These are phyloP conservation scores for Anoplolepis gracilipes DNA, from an alignment of 1,140 invertebrate genomes.

Conservation along the genomic window DNA sequence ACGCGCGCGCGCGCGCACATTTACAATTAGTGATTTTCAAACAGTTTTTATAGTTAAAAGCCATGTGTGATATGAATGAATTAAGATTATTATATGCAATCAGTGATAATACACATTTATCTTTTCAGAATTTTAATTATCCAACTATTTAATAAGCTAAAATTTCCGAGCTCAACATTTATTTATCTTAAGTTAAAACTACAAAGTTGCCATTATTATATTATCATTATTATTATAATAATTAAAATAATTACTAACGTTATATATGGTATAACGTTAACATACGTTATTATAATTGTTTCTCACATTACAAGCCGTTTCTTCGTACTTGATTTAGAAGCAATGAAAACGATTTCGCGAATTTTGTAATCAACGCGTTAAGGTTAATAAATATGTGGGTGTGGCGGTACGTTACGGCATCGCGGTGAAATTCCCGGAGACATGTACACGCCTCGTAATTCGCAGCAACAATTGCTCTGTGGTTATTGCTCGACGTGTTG, in stretches of 20 bases:
- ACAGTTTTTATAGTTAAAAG: too few relatives aligned
- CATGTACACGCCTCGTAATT: conserved; percentile 60
- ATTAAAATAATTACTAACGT: background rate
- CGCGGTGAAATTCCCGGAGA: conserved; percentile 23
- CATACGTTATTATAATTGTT: background rate
- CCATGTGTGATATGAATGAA: too few relatives aligned
- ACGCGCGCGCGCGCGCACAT: too few relatives aligned
- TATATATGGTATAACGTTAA: too few relatives aligned
- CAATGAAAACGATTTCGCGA: background rate
- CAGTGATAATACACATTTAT: background rate
- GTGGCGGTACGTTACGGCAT: conserved; percentile 22
- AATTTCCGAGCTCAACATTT: too few relatives aligned
- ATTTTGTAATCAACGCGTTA: conserved; percentile 41
- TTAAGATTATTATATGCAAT: too few relatives aligned
- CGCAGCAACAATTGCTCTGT: conserved; percentile 56
- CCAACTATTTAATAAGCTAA: background rate
- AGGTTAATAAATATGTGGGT: conserved; percentile 11
- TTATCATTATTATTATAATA: conserved; percentile 21
- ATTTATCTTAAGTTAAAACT: background rate
- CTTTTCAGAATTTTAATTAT: conserved; percentile 43
- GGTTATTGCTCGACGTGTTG: conserved; percentile 47
- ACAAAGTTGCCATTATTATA: background rate
- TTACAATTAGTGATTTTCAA: too few relatives aligned
- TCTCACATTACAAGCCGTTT: background rate
- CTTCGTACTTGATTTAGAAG: background rate